Base-by-base conservation (phyloP, 2,888 invertebrate species). In the Hydrotaea diabolus region DNA sequence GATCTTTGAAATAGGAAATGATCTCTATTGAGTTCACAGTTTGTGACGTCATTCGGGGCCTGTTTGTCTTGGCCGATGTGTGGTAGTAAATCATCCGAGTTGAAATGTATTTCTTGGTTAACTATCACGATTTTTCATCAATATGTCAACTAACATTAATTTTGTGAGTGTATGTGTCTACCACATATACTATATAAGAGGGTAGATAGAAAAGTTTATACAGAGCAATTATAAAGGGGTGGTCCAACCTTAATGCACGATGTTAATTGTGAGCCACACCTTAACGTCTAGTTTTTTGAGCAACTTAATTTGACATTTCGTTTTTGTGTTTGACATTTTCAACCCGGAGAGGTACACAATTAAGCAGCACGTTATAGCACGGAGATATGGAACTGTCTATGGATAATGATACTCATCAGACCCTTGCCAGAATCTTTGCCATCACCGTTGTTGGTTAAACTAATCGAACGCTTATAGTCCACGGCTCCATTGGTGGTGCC, bases 321-420 rank as follows among this genome's bases (percentile, higher is more conserved):
- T n/a, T n/a, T n/a, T n/a, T n/a, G n/a, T n/a, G n/a, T n/a, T n/a
- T n/a, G n/a, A n/a, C n/a, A n/a, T n/a, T n/a, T n/a, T n/a, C n/a
- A n/a, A n/a, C n/a, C n/a, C n/a, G n/a, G n/a, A n/a, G n/a, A n/a
- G n/a, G n/a, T n/a, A n/a, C n/a, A n/a, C n/a, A n/a, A n/a, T n/a
- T n/a, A n/a, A n/a, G n/a, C n/a, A n/a, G n/a, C n/a, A n/a, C n/a
- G n/a, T n/a, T n/a, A n/a, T n/a, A n/a, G 57, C 90, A 92, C 0
- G 92, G 92, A 11, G 93, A 93, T 39, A 92, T 72, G 0, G 92
- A 92, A 26, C 92, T 92, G 76, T 93, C 93, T 31, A 92, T 89
- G 5, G 92, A 92, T 39, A 92, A 86, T 4, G 74, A 93, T 92
- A 86, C 91, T 92, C 92, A 93, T 92, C 8, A 93, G 89, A 11